These are phyloP conservation scores for Mormyrus lacerda DNA, from an alignment of 2,113 vertebrate genomes.

Conservation along the genomic window DNA sequence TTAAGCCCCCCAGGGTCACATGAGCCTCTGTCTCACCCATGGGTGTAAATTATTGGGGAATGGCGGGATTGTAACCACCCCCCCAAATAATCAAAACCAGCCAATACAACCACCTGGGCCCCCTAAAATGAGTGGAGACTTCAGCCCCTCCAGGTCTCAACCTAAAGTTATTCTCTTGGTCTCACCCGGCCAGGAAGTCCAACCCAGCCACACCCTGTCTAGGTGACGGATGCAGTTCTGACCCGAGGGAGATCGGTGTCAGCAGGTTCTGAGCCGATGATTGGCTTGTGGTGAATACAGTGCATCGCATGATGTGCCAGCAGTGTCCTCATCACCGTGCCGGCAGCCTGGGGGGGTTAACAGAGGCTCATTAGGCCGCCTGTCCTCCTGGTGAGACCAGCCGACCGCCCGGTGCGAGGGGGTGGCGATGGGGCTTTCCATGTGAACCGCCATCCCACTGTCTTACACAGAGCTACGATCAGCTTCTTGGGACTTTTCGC, in stretches of 20 bases:
- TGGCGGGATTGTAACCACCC: not conserved
- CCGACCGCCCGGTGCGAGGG: constrained; percentile 33
- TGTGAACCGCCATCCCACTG: constrained; percentile 23
- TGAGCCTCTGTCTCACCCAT: not conserved
- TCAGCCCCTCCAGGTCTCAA: not conserved
- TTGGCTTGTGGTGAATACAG: not conserved
- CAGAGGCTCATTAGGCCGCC: constrained; percentile 65
- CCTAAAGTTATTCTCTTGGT: not conserved
- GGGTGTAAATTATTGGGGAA: not conserved
- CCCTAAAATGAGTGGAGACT: not conserved
- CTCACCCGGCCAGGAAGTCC: not conserved
- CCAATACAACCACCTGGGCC: not conserved
- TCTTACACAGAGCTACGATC: constrained; percentile 31
- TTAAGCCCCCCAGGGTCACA: not conserved
- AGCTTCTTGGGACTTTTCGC: constrained; percentile 40
- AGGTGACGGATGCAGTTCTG: not conserved
- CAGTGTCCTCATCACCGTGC: constrained; percentile 38
- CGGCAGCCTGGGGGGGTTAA: constrained; percentile 50
- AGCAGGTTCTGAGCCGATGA: not conserved
- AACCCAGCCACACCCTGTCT: not conserved
- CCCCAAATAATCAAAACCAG: not conserved
- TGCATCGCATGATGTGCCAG: constrained; percentile 8
- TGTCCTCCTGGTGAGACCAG: constrained; percentile 50
- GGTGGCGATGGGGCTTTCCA: constrained; percentile 31
- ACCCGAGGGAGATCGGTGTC: not conserved